phyloP scores from a whole-genome alignment of 64 coral and sea anemone species.

The Dendrophyllia cribrosa region DNA sequence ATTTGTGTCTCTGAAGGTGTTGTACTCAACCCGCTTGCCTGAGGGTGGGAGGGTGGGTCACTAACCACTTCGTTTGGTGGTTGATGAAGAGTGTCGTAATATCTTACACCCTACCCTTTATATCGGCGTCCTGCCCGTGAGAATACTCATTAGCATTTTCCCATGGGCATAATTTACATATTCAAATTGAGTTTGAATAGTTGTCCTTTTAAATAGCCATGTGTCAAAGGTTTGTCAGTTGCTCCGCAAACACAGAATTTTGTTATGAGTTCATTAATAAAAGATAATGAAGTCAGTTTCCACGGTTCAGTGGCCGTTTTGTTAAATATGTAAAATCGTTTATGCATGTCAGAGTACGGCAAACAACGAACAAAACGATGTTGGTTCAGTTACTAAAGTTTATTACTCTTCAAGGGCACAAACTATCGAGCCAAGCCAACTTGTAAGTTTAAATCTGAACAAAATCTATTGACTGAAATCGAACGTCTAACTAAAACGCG shows the following conservation, averaged over 20 bases:
- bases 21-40: too few species aligned
- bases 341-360: background rate
- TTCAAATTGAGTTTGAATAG: too few species aligned
- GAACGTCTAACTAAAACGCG: background rate
- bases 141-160: too few species aligned
- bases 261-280: background rate
- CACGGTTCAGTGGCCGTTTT: background rate
- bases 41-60: too few species aligned
- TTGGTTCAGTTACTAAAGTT: background rate
- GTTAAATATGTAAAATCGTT: slow-evolving; percentile 43
- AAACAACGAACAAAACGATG: background rate
- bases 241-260: background rate
- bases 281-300: background rate
- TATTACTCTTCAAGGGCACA: background rate
- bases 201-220: too few species aligned
- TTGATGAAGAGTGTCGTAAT: too few species aligned
- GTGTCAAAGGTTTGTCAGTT: too few species aligned
- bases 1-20: too few species aligned
- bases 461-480: background rate
- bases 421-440: background rate
- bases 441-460: background rate
- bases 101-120: too few species aligned
- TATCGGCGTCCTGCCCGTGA: too few species aligned
- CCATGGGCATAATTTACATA: too few species aligned
- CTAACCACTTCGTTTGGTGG: too few species aligned